Evolutionary conservation across 2,797 vertebrate species (phyloP), one percentile per base, ranked within the genome.

Genomic region (Miichthys miiuy): DNA sequence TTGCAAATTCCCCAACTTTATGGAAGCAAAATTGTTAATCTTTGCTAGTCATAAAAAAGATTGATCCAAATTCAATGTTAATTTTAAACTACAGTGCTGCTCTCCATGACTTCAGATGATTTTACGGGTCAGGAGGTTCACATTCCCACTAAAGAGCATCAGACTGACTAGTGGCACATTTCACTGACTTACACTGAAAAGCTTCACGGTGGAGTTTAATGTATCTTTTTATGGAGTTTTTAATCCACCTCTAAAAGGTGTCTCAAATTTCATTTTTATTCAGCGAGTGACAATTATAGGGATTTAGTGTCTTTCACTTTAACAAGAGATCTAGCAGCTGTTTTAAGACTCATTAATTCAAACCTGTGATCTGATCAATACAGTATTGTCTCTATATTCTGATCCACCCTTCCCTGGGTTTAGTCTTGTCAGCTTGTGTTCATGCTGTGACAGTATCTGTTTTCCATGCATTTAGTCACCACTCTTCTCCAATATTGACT

Each of bases 311-410:
- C 55, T 65, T 60, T 55, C 68, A 60, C 52, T 73, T 81, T 72
- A 75, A 79, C 55, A 55, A 46, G 76, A 58, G 68, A 30, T 68
- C 42, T 34, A 17, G 17, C 17, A 13, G 56, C 46, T 51, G 34
- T 56, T 72, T 80, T 69, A 60, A 47, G 57, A 44, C 34, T 77
- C 72, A 68, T 84, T 81, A 77, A 61, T 51, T 67, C 69, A 79
- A 80, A 82, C 61, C 18, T 0, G 27, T 72, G 74, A 65, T 50
- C 81, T 4, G 58, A 77, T 74, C 20, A 6, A 79, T 21, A 44
- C 30, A 67, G 34, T 8, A 11, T 16, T 61, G n/a, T 27, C 48
- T 50, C 27, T 71, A 54, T 27, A 50, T 47, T 23, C 61, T 21
- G 18, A 66, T 48, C 58, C 38, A 7, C n/a, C 30, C 30, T 11